These are phyloP conservation scores for Euglossa dilemma DNA, from an alignment of 1,140 invertebrate genomes.

Conservation along the genomic window DNA sequence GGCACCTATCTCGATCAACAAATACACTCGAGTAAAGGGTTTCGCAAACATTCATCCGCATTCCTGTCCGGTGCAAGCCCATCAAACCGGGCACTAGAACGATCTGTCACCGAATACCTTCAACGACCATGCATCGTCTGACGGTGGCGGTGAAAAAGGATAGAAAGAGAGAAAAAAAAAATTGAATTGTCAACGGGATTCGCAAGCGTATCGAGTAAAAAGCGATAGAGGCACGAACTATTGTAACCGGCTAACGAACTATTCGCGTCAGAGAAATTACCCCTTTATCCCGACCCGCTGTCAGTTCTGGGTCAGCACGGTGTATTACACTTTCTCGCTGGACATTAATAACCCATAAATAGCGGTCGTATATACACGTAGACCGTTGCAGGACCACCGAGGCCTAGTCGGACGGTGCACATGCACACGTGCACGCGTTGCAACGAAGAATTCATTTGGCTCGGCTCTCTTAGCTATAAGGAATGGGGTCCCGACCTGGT, in stretches of 20 bases:
- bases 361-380: slow-evolving; percentile 5
- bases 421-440: slow-evolving; percentile 35
- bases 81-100: background rate
- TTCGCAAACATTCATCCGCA: background rate
- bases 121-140: background rate
- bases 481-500: slow-evolving; percentile 69
- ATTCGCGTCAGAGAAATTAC: slow-evolving; percentile 57
- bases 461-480: slow-evolving; percentile 65
- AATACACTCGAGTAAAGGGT: background rate
- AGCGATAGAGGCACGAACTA: too few relatives aligned
- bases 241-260: slow-evolving; percentile 24
- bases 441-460: slow-evolving; percentile 73
- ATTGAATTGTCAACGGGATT: background rate
- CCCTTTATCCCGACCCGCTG: slow-evolving; percentile 45
- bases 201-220: background rate
- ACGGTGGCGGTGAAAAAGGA: too few relatives aligned
- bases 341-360: slow-evolving; percentile 72
- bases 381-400: slow-evolving; percentile 14
- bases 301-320: slow-evolving; percentile 57
- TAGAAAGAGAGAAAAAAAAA: background rate
- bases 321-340: slow-evolving; percentile 50
- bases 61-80: background rate
- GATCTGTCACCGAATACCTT: background rate
- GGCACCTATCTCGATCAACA: background rate
- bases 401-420: background rate